Evolutionary conservation across 2,797 vertebrate genomes (phyloP), one percentile per base, ranked within the genome.

Genomic region (Clamator glandarius): DNA sequence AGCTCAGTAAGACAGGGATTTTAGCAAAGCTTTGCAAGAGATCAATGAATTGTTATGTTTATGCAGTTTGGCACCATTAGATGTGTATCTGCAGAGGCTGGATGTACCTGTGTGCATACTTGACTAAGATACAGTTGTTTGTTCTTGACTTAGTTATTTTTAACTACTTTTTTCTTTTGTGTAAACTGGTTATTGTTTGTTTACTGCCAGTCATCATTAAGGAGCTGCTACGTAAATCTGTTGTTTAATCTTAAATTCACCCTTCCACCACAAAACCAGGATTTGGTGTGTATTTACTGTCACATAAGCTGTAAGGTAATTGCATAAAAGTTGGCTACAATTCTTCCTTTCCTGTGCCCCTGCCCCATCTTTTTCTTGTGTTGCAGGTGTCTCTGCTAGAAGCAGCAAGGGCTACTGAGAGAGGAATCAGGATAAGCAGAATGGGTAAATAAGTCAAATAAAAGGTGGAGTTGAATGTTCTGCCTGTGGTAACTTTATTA

Each of bases 401-500:
- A 66, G 46, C 29, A 82, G 28, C 33, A 29, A 55, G 41, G 16
- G 48, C 69, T 90, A 61, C 57, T 72, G 83, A 44, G 66, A 41
- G n/a, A 77, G 66, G 42, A 54, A 11, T 24, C 12, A 4, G 70
- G 74, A 15, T 17, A 13, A 54, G 39, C 72, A 78, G 63, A 61
- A 42, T 10, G 11, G 25, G 19, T 62, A 33, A 7, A 15, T 39
- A 11, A 41, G 36, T 16, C 1, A 8, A 31, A 51, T 46, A 42
- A 50, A 63, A 84, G 64, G 19, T 26, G 18, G 61, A 66, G 29
- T 42, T 66, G 74, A 63, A 26, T 67, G 64, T 82, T 89, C 50
- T 87, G 64, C 41, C 64, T 85, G n/a, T 61, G 72, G 55, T 85
- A 87, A 89, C 92, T 78, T 80, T 23, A 64, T 91, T 93, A 84